Conservation (phyloP, 53 echinoderm and acorn worm species). For the Mesocentrotus franciscanus region DNA sequence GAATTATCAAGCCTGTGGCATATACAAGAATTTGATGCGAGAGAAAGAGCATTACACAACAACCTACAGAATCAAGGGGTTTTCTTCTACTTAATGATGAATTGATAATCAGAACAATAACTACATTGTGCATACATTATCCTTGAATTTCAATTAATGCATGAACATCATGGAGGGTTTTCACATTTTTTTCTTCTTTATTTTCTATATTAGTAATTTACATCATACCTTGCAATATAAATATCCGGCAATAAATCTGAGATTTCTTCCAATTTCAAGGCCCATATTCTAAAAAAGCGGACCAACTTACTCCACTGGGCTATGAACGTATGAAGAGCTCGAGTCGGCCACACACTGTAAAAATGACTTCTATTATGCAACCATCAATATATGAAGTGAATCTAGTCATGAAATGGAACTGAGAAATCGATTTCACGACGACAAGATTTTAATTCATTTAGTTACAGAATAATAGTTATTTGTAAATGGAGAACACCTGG, state of each 20-base stretch:
- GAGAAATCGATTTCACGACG: too few relatives aligned
- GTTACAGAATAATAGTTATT: not conserved
- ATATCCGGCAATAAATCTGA: constrained; percentile 45
- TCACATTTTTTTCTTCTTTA: not conserved
- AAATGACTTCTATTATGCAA: not conserved
- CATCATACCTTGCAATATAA: constrained; percentile 50
- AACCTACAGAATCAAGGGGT: not conserved
- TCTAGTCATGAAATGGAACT: too few relatives aligned
- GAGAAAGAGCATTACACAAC: not conserved
- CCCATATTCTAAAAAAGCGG: not conserved
- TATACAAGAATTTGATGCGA: not conserved
- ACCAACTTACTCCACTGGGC: not conserved
- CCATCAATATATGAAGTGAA: too few relatives aligned
- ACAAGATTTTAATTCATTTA: too few relatives aligned
- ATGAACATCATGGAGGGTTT: not conserved
- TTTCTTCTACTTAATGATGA: not conserved
- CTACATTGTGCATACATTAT: not conserved
- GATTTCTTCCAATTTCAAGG: not conserved
- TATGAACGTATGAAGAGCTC: not conserved
- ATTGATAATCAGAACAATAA: not conserved
- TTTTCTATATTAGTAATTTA: constrained; percentile 21
- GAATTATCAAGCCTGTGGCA: not conserved
- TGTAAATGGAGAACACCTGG: not conserved
- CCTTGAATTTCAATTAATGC: not conserved
- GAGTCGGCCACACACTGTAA: not conserved